Evolutionary conservation across 2,888 invertebrate genomes (phyloP), one percentile per base, ranked within the genome.

Genomic region (Drosophila mulleri): DNA sequence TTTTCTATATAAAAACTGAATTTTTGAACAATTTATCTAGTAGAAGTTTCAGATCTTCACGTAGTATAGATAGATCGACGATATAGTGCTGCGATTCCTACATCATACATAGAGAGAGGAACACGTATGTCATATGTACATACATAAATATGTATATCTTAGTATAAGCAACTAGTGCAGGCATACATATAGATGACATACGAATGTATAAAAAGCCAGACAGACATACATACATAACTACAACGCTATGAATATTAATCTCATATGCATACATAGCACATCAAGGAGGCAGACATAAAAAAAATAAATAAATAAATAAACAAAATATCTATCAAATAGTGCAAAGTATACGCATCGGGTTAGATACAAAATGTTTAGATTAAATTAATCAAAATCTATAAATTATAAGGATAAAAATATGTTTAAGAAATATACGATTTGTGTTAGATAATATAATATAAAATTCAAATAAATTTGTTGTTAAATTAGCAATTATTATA

Each of bases 401-500:
- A 16, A 23, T 32, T 1, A 32, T 16, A 39, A 8, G 6, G 2
- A 18, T 12, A 32, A 18, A 32, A 23, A 12, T 20, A 16, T 29
- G 8, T 1, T 29, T 29, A 7, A 1, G 7, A 29, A 29, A 8
- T 85, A 75, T 67, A 42, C 20, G 26, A 26, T 53, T 56, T 64
- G 63, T 57, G 77, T 84, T 85, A 85, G 67, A 42, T 77, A 82
- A 64, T 44, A 65, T 62, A 9, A 52, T 37, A 18, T 14, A 52
- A 11, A 3, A 26, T 32, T 32, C 3, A 26, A 54, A 23, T 41
- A 18, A 59, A 78, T 74, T 75, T 82, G 88, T 83, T 80, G 84
- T 88, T 88, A 83, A 88, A 88, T 90, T 90, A 90, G 88, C 88
- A 88, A 88, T 88, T 88, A 88, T 83, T 82, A 67, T 82, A 79